These are phyloP conservation scores for Typhlichthys subterraneus DNA, from an alignment of 2,797 vertebrate genomes.

Conservation along the genomic window DNA sequence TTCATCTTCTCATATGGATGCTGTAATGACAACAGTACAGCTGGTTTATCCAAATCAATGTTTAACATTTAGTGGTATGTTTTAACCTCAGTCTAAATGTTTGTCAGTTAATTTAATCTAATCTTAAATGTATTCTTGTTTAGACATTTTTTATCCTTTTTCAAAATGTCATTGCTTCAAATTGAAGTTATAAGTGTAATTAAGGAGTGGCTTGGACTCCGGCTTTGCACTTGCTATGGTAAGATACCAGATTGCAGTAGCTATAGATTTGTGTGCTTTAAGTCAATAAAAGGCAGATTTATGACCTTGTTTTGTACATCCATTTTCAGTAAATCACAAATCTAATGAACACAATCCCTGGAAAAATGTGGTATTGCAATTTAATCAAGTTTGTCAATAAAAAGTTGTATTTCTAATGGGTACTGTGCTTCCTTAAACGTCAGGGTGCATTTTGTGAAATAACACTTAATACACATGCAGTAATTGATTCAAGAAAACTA, in stretches of 20 bases:
- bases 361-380: constrained; percentile 28
- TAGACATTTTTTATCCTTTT: constrained; percentile 12
- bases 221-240: constrained; percentile 4
- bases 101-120: constrained; percentile 25
- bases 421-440: constrained; percentile 10
- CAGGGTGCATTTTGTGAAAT: neutral
- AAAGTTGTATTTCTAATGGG: constrained; percentile 47
- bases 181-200: constrained; percentile 60
- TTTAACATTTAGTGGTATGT: constrained; percentile 17
- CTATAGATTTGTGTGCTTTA: constrained; percentile 14
- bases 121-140: constrained; percentile 24
- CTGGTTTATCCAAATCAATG: constrained; percentile 13
- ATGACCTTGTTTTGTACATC: constrained; percentile 23
- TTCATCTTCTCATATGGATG: constrained; percentile 14
- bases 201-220: constrained; percentile 14
- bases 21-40: constrained; percentile 1
- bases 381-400: constrained; percentile 62
- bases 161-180: constrained; percentile 56
- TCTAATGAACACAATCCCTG: constrained; percentile 18
- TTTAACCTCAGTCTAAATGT: constrained; percentile 9
- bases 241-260: constrained; percentile 23
- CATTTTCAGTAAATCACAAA: constrained; percentile 4
- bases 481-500: constrained; percentile 39
- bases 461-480: neutral
- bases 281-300: constrained; percentile 21